These are phyloP conservation scores for Epizoanthus fatuus DNA, from an alignment of 92 coral and sea anemone genomes.

Conservation along the genomic window DNA sequence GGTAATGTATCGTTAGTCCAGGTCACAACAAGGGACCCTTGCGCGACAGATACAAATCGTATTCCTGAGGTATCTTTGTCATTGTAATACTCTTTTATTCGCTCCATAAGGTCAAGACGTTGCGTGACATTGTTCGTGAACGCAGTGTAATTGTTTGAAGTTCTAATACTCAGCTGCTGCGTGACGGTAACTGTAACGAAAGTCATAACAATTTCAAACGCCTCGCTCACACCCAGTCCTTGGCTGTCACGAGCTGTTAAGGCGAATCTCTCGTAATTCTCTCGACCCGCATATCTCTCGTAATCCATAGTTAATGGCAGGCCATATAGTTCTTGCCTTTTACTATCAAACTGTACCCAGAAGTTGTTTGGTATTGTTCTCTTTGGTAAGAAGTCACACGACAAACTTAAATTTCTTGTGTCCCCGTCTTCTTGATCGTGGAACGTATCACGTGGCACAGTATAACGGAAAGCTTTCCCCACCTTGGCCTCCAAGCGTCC, in stretches of 20 bases:
- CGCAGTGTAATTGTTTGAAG: slow-evolving; percentile 59
- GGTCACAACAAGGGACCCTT: slow-evolving; percentile 86
- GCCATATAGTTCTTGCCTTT: slow-evolving; percentile 81
- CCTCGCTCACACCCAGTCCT: slow-evolving; percentile 79
- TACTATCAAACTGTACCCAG: slow-evolving; percentile 87
- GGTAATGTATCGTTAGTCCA: slow-evolving; percentile 95
- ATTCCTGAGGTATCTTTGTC: slow-evolving; percentile 75
- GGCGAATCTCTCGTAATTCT: slow-evolving; percentile 69
- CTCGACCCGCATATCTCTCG: slow-evolving; percentile 64
- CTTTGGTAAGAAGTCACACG: slow-evolving; percentile 44
- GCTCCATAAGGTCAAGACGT: slow-evolving; percentile 71
- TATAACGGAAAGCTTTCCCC: slow-evolving; percentile 77
- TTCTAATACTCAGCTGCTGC: slow-evolving; percentile 69
- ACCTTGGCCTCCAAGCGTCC: slow-evolving; percentile 84
- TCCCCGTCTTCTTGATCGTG: slow-evolving; percentile 91
- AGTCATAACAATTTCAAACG: slow-evolving; percentile 80
- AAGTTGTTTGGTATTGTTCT: slow-evolving; percentile 64
- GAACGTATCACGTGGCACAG: slow-evolving; percentile 87
- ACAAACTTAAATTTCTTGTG: slow-evolving; percentile 80
- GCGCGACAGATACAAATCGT: slow-evolving; percentile 61
- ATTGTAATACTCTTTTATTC: slow-evolving; percentile 73
- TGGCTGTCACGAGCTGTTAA: slow-evolving; percentile 81
- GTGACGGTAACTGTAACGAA: slow-evolving; percentile 64
- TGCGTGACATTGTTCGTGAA: slow-evolving; percentile 76
- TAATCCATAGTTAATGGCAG: slow-evolving; percentile 69